phyloP scores from a whole-genome alignment of 2,113 vertebrate genomes.

The Riparia riparia region DNA sequence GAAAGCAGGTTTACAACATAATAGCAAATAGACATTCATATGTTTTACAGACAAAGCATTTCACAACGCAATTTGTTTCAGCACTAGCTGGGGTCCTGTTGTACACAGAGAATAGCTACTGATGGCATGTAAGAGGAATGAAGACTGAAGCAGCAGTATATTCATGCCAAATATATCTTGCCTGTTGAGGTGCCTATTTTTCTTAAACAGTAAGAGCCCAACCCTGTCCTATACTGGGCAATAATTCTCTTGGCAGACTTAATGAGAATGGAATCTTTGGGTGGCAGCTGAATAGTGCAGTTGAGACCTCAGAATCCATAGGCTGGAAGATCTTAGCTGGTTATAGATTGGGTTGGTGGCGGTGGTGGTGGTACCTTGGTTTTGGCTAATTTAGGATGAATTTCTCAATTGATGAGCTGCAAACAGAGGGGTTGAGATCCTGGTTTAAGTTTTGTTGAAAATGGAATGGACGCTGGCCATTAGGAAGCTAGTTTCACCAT shows the following conservation, averaged over 20 bases:
- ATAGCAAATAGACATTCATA: neutral
- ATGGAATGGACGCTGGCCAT: neutral
- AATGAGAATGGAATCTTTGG: neutral
- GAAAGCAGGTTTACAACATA: neutral
- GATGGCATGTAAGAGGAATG: neutral
- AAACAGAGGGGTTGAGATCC: neutral
- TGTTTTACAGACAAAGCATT: neutral
- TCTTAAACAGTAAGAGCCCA: neutral
- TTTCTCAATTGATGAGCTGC: neutral
- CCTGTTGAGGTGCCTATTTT: neutral
- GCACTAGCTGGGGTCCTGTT: neutral
- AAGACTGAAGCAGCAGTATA: neutral
- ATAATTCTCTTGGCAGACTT: neutral
- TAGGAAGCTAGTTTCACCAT: neutral
- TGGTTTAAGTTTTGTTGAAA: neutral
- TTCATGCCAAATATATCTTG: neutral
- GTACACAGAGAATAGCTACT: neutral
- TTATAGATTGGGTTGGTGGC: neutral
- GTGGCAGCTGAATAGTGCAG: neutral
- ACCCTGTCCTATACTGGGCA: neutral
- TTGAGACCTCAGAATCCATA: neutral
- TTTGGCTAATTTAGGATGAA: neutral
- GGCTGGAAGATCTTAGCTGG: neutral
- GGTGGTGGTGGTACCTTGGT: neutral
- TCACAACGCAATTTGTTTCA: neutral